phyloP scores from a whole-genome alignment of 53 echinoderm and acorn worm species.

The Actinopyga echinites region DNA sequence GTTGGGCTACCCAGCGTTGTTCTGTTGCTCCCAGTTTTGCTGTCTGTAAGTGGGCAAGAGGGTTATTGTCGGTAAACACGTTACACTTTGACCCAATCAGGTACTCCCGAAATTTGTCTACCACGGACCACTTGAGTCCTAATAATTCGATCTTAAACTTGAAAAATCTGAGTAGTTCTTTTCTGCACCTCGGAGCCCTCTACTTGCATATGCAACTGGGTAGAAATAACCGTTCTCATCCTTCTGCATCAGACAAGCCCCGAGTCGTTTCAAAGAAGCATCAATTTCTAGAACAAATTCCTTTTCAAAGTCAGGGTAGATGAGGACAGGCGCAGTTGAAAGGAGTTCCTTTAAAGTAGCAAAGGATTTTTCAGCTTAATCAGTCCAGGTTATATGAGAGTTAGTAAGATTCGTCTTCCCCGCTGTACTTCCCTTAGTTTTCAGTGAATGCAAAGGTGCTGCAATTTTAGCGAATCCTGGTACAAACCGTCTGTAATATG shows the following conservation, averaged over 20 bases:
- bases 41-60: neutral
- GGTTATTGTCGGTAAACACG: constrained; percentile 17
- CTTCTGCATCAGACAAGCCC: constrained; percentile 14
- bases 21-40: constrained; percentile 8
- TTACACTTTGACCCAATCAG: neutral
- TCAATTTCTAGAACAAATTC: constrained; percentile 26
- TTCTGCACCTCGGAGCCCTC: neutral
- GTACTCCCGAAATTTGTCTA: constrained; percentile 34
- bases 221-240: constrained; percentile 20
- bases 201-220: constrained; percentile 42
- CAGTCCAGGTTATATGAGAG: neutral
- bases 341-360: constrained; percentile 4
- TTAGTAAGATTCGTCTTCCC: neutral
- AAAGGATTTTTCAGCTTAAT: constrained; percentile 30
- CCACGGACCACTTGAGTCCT: constrained; percentile 20
- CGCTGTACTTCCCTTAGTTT: neutral
- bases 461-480: constrained; percentile 45
- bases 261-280: neutral
- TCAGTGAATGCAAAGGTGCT: constrained; percentile 51
- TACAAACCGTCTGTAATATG: constrained; percentile 54
- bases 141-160: constrained; percentile 27
- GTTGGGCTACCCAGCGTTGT: too few species aligned
- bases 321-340: constrained; percentile 36
- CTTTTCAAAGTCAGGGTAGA: constrained; percentile 33
- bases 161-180: too few species aligned